Conservation (phyloP, 2,113 vertebrate species). For the Erythrocercus mccallii region DNA sequence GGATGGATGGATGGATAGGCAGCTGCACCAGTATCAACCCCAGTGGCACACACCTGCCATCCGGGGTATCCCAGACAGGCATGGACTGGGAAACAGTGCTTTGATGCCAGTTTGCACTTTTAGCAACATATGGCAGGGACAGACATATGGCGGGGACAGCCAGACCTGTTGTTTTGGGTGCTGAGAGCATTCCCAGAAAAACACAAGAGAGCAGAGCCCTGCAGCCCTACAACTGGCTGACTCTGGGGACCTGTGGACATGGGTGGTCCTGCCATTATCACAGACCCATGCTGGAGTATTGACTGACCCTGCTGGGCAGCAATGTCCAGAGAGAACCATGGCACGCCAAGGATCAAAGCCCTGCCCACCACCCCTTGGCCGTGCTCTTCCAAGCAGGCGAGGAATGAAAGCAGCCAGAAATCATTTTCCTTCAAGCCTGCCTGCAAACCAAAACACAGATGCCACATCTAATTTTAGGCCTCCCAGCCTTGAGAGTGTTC, state of each 20-base stretch:
- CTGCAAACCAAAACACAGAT: slow-evolving; percentile 28
- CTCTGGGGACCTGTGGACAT: accelerated
- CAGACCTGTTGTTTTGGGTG: accelerated
- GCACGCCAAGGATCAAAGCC: accelerated
- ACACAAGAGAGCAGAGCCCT: background rate
- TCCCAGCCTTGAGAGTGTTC: background rate
- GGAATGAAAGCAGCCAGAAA: background rate
- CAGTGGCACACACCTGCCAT: accelerated
- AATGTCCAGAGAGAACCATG: accelerated
- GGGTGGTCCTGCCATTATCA: background rate
- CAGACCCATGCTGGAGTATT: background rate
- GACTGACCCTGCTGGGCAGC: background rate
- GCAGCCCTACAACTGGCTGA: background rate
- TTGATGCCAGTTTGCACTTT: accelerated
- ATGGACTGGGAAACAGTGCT: accelerated
- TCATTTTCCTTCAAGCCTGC: background rate
- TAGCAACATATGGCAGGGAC: background rate
- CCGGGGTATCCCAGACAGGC: background rate
- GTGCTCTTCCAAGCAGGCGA: background rate
- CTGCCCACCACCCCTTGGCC: background rate
- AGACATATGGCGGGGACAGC: no score
- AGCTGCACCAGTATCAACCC: no score
- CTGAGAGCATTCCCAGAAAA: background rate
- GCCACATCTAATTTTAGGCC: slow-evolving; percentile 54
- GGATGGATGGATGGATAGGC: background rate